Evolutionary conservation across 2,888 invertebrate genomes (phyloP), one percentile per base, ranked within the genome.

Genomic region (Heliconius hortense): DNA sequence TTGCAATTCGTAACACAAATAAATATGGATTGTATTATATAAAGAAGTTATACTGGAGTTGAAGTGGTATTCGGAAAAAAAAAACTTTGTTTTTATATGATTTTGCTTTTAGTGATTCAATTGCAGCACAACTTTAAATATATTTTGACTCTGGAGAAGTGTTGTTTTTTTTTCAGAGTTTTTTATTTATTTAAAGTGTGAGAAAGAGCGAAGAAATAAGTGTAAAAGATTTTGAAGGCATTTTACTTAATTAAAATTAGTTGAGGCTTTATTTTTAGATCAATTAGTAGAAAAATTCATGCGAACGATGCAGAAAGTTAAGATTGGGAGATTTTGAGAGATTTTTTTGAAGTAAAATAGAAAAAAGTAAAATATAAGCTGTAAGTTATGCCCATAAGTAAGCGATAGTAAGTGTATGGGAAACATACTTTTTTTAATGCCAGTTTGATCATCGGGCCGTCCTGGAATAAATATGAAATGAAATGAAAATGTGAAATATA

Each of bases 341-440:
- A 8, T 8, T 10, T 59, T 13, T 39, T 70, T 15, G 4, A 28
- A 28, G 5, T 8, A 60, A 59, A 39, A 7, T 63, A 67, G n/a
- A 60, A 59, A 39, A 7, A 48, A 67, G n/a, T 69, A 35, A 28
- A 69, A 69, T 24, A 39, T 35, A 71, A 60, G 71, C 71, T n/a
- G 21, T 56, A 13, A 69, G 13, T 24, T 24, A 56, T 35, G n/a
- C 31, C 28, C 69, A 62, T 35, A 64, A 64, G 31, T 56, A 77
- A 72, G 72, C 64, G 21, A 74, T 63, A 73, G n/a, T 75, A 75
- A 77, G 56, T 72, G 76, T 76, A 68, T 73, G 48, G 74, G 67
- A 77, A 82, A 89, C 90, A 84, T 92, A 92, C 91, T 87, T 90
- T 88, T 84, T 81, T 87, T 89, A 85, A 80, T 84, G 81, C 91